Base-by-base conservation (phyloP, 2,888 invertebrate species). In the Achlya flavicornis region DNA sequence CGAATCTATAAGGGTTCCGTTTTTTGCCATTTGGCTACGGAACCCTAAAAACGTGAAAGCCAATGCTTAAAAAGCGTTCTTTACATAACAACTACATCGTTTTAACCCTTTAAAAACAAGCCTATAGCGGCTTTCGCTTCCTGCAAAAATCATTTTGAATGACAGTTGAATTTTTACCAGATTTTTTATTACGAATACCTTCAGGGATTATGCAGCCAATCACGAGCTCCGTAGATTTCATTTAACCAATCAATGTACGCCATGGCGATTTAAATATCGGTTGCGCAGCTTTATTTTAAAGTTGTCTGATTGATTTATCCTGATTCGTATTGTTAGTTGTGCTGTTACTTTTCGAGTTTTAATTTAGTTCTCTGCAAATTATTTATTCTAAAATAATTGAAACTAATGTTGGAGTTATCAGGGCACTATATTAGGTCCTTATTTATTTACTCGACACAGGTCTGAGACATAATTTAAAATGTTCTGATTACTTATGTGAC, bases 211-310 rank as follows among this genome's bases (percentile, higher is more conserved):
- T 53, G 10, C 46, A n/a, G 53, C 53, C 53, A 53, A 53, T 53
- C 19, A 53, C 53, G 53, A 19, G 19, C 48, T 53, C 5, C 19
- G 53, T 19, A 10, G 53, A 53, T 53, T 53, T 53, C 10, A 53
- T 53, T 53, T 53, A 19, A 53, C 53, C 19, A 53, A 53, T 53
- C 53, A 53, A 46, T 46, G 4, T n/a, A n/a, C 19, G 53, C 53
- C 10, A 16, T 48, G 19, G 53, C 19, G 53, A 3, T 19, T 53
- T 53, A 19, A 53, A 53, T 53, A 19, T 10, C 53, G 16, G 53
- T 16, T 16, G n/a, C 16, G 19, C 19, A 53, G 19, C 10, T 53
- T 53, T 19, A 19, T 53, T 53, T 53, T 19, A 53, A 10, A 53
- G n/a, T 53, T 19, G 8, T 53, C 53, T 6, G 53, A 53, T 53